phyloP scores from a whole-genome alignment of 2,113 vertebrate species.

The Rhegmatorhina hoffmannsi region DNA sequence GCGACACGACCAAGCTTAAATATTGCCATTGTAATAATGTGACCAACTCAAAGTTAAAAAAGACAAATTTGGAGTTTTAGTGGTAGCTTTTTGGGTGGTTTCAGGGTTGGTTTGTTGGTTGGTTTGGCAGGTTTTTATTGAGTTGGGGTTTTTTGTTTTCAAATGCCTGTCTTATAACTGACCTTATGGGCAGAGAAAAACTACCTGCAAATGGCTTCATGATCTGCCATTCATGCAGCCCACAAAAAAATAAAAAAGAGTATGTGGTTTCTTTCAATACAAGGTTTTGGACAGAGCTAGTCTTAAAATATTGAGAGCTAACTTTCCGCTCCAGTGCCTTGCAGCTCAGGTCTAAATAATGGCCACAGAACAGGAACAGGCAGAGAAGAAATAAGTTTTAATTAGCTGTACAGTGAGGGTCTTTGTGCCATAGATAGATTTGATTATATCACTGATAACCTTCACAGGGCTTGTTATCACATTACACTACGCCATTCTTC shows the following conservation, averaged over 20 bases:
- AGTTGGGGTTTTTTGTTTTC: neutral
- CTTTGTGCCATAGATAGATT: constrained; percentile 72
- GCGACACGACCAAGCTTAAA: neutral
- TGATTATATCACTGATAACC: constrained; percentile 69
- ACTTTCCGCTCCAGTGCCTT: constrained; percentile 66
- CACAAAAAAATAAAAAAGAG: constrained; percentile 20
- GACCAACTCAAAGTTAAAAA: neutral
- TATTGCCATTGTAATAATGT: neutral
- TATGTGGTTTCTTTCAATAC: constrained; percentile 34
- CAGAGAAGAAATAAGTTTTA: constrained; percentile 70
- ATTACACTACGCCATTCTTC: constrained; percentile 44
- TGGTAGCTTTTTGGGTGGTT: neutral
- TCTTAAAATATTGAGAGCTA: constrained; percentile 57
- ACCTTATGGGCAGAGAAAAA: constrained; percentile 11
- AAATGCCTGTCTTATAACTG: neutral
- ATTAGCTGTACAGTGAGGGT: constrained; percentile 72
- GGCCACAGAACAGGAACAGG: constrained; percentile 54
- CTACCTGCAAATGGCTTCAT: constrained; percentile 36
- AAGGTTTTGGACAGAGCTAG: constrained; percentile 52
- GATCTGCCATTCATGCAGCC: constrained; percentile 6
- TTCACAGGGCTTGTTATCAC: constrained; percentile 44
- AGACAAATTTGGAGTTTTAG: neutral
- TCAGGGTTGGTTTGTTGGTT: neutral
- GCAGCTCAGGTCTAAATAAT: constrained; percentile 59
- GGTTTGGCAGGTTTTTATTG: neutral